Percentiles rank a stretch among this genome's conserved stretches.
These are phyloP conservation scores for Physella acuta DNA, from an alignment of 1,140 invertebrate genomes.

Conservation along the genomic window DNA sequence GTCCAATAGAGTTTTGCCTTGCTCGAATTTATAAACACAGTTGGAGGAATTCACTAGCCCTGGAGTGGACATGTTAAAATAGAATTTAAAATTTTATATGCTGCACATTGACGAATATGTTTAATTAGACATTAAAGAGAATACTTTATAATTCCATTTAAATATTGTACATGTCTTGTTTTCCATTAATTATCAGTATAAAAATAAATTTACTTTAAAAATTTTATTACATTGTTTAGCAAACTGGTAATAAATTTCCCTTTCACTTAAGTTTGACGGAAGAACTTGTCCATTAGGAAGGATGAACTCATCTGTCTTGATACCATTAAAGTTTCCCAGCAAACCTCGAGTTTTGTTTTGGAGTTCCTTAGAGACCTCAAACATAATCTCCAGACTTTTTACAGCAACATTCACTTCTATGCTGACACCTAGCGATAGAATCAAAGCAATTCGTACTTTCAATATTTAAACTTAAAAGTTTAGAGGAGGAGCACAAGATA, in stretches of 20 bases:
- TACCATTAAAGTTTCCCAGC: slow-evolving; percentile 38
- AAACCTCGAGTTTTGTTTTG: slow-evolving; percentile 32
- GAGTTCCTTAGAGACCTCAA: slow-evolving; percentile 24
- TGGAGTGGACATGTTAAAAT: too few relatives aligned
- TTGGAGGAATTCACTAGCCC: slow-evolving; percentile 27
- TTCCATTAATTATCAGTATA: background rate
- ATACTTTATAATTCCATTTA: too few relatives aligned
- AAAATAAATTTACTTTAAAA: background rate
- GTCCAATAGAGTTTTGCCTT: slow-evolving; percentile 19
- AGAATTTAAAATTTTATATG: too few relatives aligned
- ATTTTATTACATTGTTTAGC: slow-evolving; percentile 29
- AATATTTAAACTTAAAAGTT: too few relatives aligned
- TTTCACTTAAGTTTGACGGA: slow-evolving; percentile 24
- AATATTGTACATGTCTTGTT: too few relatives aligned
- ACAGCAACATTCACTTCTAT: slow-evolving; percentile 4
- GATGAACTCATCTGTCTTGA: slow-evolving; percentile 35
- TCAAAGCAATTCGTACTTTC: too few relatives aligned
- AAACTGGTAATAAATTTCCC: slow-evolving; percentile 33
- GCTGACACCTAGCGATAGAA: background rate
- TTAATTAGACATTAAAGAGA: too few relatives aligned
- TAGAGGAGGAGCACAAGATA: too few relatives aligned
- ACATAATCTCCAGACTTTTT: slow-evolving; percentile 26
- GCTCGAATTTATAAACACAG: slow-evolving; percentile 27
- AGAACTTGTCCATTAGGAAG: slow-evolving; percentile 33
- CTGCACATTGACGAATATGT: too few relatives aligned